phyloP scores from a whole-genome alignment of 2,797 vertebrate genomes.

The Triplophysa yarkandensis region DNA sequence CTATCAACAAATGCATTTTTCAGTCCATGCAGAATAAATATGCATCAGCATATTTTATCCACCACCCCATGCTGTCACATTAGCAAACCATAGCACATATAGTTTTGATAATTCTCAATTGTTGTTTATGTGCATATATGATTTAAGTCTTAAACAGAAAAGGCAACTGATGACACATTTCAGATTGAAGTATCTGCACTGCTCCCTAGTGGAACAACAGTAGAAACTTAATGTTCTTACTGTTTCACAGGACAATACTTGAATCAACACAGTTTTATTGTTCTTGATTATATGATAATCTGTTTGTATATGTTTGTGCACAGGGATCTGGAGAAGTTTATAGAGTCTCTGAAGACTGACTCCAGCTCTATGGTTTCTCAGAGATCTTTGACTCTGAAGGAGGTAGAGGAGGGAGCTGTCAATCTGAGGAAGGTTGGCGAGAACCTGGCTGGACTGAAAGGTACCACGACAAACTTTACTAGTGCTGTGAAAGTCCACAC shows the following conservation, averaged over 20 bases:
- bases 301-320: background rate
- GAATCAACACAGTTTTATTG: background rate
- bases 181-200: background rate
- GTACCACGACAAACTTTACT: slow-evolving; percentile 66
- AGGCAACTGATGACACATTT: background rate
- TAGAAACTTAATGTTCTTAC: background rate
- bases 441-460: slow-evolving; percentile 91
- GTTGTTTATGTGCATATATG: background rate
- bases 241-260: background rate
- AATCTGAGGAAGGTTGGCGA: slow-evolving; percentile 92
- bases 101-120: background rate
- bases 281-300: too few relatives aligned
- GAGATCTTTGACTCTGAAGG: slow-evolving; percentile 84
- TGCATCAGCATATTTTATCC: background rate
- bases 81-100: too few relatives aligned
- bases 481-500: background rate
- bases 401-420: slow-evolving; percentile 92
- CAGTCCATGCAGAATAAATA: background rate
- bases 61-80: background rate
- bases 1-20: background rate
- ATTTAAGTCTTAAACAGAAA: background rate
- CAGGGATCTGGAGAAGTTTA: slow-evolving; percentile 92
- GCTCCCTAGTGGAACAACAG: background rate
- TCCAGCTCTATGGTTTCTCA: slow-evolving; percentile 63
- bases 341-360: slow-evolving; percentile 86